Evolutionary conservation across 1,140 invertebrate species (phyloP).

Genomic region (Pogonomyrmex barbatus): DNA sequence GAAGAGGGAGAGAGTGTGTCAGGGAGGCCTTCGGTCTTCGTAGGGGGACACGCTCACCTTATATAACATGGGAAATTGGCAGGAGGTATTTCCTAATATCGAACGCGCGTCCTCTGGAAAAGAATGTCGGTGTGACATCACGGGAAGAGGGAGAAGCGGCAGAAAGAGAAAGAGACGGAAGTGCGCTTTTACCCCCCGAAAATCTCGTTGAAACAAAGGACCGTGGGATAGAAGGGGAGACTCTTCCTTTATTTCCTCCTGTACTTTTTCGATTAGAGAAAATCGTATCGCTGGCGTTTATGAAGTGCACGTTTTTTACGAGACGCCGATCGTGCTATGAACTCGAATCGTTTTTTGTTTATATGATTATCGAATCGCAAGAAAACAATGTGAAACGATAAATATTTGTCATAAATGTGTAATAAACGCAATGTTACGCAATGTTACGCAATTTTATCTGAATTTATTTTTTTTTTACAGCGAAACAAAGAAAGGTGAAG

Average conservation of each 20-base stretch:
- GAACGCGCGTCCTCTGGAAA: constrained; percentile 70
- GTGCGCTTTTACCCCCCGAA: constrained; percentile 22
- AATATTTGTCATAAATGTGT: no score
- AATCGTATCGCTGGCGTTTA: constrained; percentile 31
- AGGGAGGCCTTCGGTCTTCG: constrained; percentile 67
- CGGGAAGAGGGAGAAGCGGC: neutral
- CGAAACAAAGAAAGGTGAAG: neutral
- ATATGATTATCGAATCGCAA: neutral
- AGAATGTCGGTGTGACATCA: constrained; percentile 73
- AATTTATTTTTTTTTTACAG: neutral
- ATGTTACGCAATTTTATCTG: neutral
- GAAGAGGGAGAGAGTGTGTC: constrained; percentile 47
- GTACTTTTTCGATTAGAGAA: constrained; percentile 46
- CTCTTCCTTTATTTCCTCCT: neutral
- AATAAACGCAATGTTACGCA: no score
- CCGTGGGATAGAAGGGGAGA: neutral
- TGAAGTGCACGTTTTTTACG: constrained; percentile 34
- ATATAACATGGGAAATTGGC: constrained; percentile 74
- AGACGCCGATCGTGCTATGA: neutral
- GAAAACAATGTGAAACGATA: neutral
- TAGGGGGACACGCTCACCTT: constrained; percentile 66
- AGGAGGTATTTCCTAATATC: constrained; percentile 79
- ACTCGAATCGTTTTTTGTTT: constrained; percentile 16
- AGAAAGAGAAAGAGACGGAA: constrained; percentile 25
- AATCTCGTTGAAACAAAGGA: constrained; percentile 63